These are phyloP conservation scores for Pardosa pseudoannulata DNA, from an alignment of 2,888 invertebrate species.

Conservation along the genomic window DNA sequence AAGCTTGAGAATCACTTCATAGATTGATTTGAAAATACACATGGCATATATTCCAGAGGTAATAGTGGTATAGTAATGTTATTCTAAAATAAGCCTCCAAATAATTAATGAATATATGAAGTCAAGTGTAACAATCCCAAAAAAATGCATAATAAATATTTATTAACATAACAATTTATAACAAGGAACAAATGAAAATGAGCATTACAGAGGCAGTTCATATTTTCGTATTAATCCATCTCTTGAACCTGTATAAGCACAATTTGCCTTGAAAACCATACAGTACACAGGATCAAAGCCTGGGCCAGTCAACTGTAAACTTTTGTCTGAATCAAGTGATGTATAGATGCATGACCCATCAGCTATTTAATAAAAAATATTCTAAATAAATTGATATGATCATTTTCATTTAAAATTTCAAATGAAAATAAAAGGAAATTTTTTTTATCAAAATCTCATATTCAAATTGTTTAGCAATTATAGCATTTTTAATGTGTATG, in stretches of 20 bases:
- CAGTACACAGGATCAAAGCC: constrained; percentile 85
- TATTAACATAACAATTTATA: background rate
- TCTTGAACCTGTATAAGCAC: constrained; percentile 82
- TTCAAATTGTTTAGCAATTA: no score
- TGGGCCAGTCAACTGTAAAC: constrained; percentile 83
- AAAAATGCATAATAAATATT: constrained; percentile 9
- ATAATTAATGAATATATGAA: no score
- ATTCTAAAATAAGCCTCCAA: no score
- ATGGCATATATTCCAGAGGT: no score
- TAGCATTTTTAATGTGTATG: no score
- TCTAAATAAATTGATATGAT: background rate
- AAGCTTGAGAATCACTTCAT: no score
- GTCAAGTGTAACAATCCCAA: no score
- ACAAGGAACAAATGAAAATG: background rate
- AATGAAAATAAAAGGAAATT: no score
- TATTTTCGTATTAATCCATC: constrained; percentile 84
- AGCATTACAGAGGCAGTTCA: constrained; percentile 54
- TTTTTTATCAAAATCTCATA: no score
- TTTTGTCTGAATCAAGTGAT: constrained; percentile 78
- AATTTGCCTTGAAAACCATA: constrained; percentile 81
- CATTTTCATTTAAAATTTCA: background rate
- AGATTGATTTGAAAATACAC: no score
- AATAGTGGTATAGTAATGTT: no score
- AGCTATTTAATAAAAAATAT: constrained; percentile 75
- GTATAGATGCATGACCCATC: constrained; percentile 83